Base-by-base conservation (phyloP, 2,113 vertebrate species). In the Azemiops feae region DNA sequence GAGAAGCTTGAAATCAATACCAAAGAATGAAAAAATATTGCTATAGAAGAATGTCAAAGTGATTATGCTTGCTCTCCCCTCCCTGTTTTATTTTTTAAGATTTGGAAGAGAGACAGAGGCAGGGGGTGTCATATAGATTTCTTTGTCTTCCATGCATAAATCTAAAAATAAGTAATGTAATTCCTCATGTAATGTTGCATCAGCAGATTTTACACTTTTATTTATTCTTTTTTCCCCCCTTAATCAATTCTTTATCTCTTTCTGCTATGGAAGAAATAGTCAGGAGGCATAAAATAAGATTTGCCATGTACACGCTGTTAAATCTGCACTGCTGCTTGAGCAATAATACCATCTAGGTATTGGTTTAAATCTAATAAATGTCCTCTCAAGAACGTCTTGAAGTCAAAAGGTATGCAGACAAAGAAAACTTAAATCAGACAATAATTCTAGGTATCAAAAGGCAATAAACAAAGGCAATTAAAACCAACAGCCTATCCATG, bases 1-100 rank as follows among this genome's bases (percentile, higher is more conserved):
- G 94, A 96, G 89, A 95, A 95, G 87, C 60, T 95, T 91, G 96
- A 96, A 97, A 98, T 98, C 97, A 96, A 98, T 98, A 95, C 18
- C 2, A 91, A 16, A 93, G 87, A 96, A 96, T 93, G 91, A 94
- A 96, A 96, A 97, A 95, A 30, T 89, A n/a, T 93, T 96, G 94
- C 90, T 96, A 92, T 90, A 93, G 96, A 96, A 96, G 95, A 96
- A 96, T 93, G 88, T 94, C 92, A 91, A 95, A 95, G 88, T 88
- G 90, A 97, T 95, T 95, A 90, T 58, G 92, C 92, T 95, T 88
- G 92, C 92, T 86, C 81, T 64, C 54, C 47, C 55, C 54, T 85
- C 57, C 57, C 45, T 58, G 3, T 89, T 89, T 86, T 93, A 93
- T 23, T 55, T 52, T 85, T 18, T 93, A 93, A 92, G 69, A 74